phyloP scores from a whole-genome alignment of 2,113 vertebrate genomes.

The Elephantulus edwardii region DNA sequence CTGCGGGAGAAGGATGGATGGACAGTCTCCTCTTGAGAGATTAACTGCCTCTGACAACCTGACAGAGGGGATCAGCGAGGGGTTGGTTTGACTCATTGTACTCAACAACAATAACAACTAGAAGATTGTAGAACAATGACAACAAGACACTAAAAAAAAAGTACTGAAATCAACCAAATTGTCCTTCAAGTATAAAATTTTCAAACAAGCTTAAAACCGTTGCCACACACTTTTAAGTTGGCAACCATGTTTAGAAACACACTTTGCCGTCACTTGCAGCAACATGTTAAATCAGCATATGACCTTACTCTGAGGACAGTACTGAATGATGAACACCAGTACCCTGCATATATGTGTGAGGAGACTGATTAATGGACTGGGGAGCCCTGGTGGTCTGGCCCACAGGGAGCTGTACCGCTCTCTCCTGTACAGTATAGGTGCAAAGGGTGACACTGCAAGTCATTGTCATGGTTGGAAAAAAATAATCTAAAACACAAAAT shows the following conservation, averaged over 20 bases:
- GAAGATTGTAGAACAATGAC: not conserved
- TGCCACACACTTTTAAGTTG: no score
- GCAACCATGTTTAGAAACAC: no score
- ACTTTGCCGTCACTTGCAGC: no score
- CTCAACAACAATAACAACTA: no score
- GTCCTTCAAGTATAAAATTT: not conserved
- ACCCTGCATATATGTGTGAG: not conserved
- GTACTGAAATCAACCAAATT: not conserved
- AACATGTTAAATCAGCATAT: not conserved
- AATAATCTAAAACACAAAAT: no score
- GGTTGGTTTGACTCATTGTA: no score
- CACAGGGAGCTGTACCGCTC: no score
- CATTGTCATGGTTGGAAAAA: not conserved
- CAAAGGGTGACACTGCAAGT: not conserved
- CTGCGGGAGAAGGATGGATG: no score
- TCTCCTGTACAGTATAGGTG: not conserved
- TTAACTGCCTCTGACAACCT: no score
- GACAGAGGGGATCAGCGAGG: no score
- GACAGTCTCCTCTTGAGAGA: no score
- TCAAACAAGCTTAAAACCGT: not conserved
- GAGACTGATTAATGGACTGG: not conserved
- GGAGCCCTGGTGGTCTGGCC: no score
- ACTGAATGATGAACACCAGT: not conserved
- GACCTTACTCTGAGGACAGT: not conserved
- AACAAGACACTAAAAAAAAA: not conserved